Conservation (phyloP, 2,888 invertebrate genomes). For the Peribatodes rhomboidaria region DNA sequence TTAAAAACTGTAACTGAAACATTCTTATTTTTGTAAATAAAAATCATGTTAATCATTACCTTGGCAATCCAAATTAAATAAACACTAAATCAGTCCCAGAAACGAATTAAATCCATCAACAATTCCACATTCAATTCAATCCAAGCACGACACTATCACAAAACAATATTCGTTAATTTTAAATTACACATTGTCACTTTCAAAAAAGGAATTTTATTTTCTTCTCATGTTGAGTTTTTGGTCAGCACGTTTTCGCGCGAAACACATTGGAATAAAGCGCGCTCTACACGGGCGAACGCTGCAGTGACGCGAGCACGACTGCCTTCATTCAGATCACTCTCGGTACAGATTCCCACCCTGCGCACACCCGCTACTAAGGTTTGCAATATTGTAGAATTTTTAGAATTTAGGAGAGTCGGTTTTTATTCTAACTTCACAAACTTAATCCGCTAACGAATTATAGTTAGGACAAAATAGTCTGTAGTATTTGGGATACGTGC, state of each 20-base stretch:
- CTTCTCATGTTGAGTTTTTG: constrained; percentile 25
- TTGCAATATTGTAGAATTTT: constrained; percentile 32
- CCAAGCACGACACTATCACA: constrained; percentile 30
- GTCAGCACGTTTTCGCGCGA: constrained; percentile 31
- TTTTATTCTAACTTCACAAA: too few relatives aligned
- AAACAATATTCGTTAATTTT: constrained; percentile 15
- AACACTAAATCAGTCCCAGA: constrained; percentile 22
- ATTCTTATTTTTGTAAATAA: not conserved
- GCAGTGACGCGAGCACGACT: constrained; percentile 42
- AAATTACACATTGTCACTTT: constrained; percentile 30
- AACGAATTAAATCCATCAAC: constrained; percentile 29
- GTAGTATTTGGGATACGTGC: too few relatives aligned
- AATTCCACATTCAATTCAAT: constrained; percentile 16
- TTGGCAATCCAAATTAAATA: constrained; percentile 19
- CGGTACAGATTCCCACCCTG: constrained; percentile 45
- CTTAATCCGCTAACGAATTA: too few relatives aligned
- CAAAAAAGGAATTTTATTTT: constrained; percentile 25
- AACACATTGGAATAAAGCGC: constrained; percentile 23
- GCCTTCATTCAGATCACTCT: constrained; percentile 42
- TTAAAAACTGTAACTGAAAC: too few relatives aligned
- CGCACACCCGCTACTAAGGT: constrained; percentile 43
- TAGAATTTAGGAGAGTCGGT: too few relatives aligned
- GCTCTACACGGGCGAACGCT: constrained; percentile 31
- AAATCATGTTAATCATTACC: constrained; percentile 14
- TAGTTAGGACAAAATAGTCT: too few relatives aligned